Base-by-base conservation (phyloP, 53 echinoderm and acorn worm genomes). In the Zoroaster sp. region DNA sequence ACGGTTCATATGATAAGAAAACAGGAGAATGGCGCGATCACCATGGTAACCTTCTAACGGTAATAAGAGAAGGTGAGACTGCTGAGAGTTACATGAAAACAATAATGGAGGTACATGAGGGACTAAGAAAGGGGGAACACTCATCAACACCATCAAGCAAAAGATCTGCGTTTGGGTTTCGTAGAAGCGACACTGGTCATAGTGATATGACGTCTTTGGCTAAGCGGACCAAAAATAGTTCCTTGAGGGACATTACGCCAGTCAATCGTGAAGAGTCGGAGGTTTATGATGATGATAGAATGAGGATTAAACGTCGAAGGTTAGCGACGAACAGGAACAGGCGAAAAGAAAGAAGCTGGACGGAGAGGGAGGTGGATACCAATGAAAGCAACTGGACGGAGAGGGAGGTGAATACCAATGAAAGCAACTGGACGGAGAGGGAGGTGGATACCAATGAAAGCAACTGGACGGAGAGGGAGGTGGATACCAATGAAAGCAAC, bases 1-100 rank as follows among this genome's bases (percentile, higher is more conserved):
- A 92, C 87, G 96, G 94, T 17, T 81, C 87, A 11, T 96, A 94
- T 68, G 89, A 94, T 59, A 96, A 96, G 81, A 35, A 8, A 0
- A 93, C 89, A 0, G 93, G 96, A 1, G 93, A 94, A 71, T 93
- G 93, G 73, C 47, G 59, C 39, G 93, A 93, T 75, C 69, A 66
- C 49, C 72, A 93, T 2, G 94, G 91, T 39, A 69, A 72, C 30
- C 3, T 96, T 0, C 43, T 96, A 2, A 88, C 91, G 49, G 51
- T 78, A 15, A 83, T 96, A 0, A 71, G 89, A 11, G 88, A 71
- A 33, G 75, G 87, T 1, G 51, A 80, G 28, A 37, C 45, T 0
- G 81, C 73, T 34, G 73, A 66, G 13, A 88, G 94, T 38, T 80
- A 96, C 53, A 23, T 75, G 38, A 76, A 69, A 4, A 49, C 93